Evolutionary conservation across 1,140 invertebrate genomes (phyloP), one percentile per base, ranked within the genome.

Genomic region (Melitaea cinxia): DNA sequence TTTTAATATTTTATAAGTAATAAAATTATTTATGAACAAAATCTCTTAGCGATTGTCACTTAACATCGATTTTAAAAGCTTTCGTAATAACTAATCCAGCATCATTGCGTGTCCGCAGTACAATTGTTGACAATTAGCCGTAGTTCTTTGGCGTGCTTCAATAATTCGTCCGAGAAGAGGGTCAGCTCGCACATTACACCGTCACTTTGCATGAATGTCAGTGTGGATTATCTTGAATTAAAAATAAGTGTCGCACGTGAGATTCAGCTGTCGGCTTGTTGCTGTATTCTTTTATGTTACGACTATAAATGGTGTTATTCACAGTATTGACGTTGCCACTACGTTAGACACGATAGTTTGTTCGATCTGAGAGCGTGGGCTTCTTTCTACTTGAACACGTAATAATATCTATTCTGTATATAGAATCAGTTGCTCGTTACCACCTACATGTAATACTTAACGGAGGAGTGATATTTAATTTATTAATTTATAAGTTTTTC

Each of bases 41-140:
- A 42, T 42, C 4, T 17, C 15, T 42, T 9, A 17, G 14, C 6
- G 14, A 15, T 42, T 17, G 14, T 15, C 6, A 9, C 6, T 14
- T 42, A 17, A 15, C 37, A 17, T 47, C 2, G 19, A 23, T 47
- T 47, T 47, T 47, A 15, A 12, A 47, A 21, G 30, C 17, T 47
- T 47, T 47, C 19, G 42, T 47, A 47, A 23, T 47, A 47, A 23
- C 19, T 23, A 23, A 23, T 47, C 42, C 23, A 7, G 19, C 72
- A 57, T 62, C 63, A 66, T 83, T 81, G 86, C 84, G 83, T 87
- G 85, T 73, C 53, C 68, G 58, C 80, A 81, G 60, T 80, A 82
- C 85, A 88, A 89, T 88, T 88, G 82, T 85, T 81, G 74, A 80
- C 78, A 90, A 90, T 90, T 90, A 90, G 82, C 80, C 70, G 79